phyloP scores from a whole-genome alignment of 2,888 invertebrate species.

The Leucozona laternaria region DNA sequence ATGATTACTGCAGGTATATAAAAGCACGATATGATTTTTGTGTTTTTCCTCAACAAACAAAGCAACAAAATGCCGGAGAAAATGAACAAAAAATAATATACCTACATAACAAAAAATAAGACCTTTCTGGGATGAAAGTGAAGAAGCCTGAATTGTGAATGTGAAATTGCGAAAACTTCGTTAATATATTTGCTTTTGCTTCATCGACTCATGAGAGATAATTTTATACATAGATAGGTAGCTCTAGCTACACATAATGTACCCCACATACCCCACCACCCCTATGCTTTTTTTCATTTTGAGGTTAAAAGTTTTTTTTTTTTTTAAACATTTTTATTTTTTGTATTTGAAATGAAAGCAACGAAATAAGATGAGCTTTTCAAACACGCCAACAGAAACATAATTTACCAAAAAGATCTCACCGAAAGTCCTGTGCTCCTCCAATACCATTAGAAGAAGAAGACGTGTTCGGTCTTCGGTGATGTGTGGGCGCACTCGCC shows the following conservation, averaged over 20 bases:
- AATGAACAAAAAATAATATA: background rate
- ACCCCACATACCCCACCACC: background rate
- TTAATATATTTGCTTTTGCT: constrained; percentile 24
- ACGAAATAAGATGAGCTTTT: constrained; percentile 3
- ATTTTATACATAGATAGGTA: background rate
- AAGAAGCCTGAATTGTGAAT: background rate
- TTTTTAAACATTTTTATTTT: background rate
- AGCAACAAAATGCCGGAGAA: background rate
- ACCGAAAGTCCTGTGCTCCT: constrained; percentile 41
- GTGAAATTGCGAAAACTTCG: constrained; percentile 30
- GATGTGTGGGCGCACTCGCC: constrained; percentile 16
- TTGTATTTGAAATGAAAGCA: background rate
- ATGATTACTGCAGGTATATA: background rate
- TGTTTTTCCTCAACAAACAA: background rate
- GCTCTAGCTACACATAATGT: too few relatives aligned
- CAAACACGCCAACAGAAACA: constrained; percentile 13
- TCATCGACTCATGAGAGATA: constrained; percentile 7
- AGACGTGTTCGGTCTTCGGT: constrained; percentile 12
- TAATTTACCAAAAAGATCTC: constrained; percentile 50
- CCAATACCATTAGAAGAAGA: constrained; percentile 30
- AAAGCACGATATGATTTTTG: background rate
- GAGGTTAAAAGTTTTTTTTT: background rate
- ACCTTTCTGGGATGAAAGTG: background rate
- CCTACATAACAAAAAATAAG: background rate
- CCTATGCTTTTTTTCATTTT: background rate